phyloP scores from a whole-genome alignment of 2,888 invertebrate species.

The Acleris sparsana region DNA sequence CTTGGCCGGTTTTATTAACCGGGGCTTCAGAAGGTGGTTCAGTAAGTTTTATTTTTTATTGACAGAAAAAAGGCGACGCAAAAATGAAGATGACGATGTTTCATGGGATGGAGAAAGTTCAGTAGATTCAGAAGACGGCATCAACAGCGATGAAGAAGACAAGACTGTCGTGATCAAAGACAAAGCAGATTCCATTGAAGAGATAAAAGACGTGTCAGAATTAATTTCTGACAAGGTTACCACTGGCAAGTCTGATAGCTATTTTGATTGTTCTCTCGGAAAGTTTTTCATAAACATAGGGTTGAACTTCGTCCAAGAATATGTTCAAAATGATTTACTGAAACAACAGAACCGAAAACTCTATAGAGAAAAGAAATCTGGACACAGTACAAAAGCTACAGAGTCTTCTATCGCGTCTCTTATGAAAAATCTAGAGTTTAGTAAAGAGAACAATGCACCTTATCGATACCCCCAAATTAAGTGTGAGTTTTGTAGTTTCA shows the following conservation, averaged over 20 bases:
- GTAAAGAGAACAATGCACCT: slow-evolving; percentile 92
- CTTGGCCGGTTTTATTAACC: no score
- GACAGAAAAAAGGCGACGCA: slow-evolving; percentile 56
- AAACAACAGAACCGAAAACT: slow-evolving; percentile 93
- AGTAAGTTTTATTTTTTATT: slow-evolving; percentile 36
- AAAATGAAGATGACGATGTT: slow-evolving; percentile 78
- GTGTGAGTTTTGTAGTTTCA: slow-evolving; percentile 95
- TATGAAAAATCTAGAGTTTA: slow-evolving; percentile 92
- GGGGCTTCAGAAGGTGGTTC: no score
- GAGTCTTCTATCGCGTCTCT: slow-evolving; percentile 92
- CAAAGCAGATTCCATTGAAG: slow-evolving; percentile 77
- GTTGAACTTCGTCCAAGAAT: slow-evolving; percentile 94
- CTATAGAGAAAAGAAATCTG: slow-evolving; percentile 85
- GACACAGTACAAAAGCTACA: slow-evolving; percentile 86
- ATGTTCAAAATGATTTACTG: slow-evolving; percentile 95
- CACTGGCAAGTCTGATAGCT: slow-evolving; percentile 84
- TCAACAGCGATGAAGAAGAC: slow-evolving; percentile 64
- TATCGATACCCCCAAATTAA: slow-evolving; percentile 90
- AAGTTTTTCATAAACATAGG: slow-evolving; percentile 97
- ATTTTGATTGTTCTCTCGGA: slow-evolving; percentile 94
- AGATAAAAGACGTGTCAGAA: slow-evolving; percentile 75
- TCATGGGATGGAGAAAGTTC: slow-evolving; percentile 83
- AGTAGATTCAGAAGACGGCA: slow-evolving; percentile 80
- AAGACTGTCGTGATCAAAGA: slow-evolving; percentile 80
- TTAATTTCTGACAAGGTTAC: slow-evolving; percentile 58